These are phyloP conservation scores for Metalampra italica DNA, from an alignment of 2,888 invertebrate genomes.

Conservation along the genomic window DNA sequence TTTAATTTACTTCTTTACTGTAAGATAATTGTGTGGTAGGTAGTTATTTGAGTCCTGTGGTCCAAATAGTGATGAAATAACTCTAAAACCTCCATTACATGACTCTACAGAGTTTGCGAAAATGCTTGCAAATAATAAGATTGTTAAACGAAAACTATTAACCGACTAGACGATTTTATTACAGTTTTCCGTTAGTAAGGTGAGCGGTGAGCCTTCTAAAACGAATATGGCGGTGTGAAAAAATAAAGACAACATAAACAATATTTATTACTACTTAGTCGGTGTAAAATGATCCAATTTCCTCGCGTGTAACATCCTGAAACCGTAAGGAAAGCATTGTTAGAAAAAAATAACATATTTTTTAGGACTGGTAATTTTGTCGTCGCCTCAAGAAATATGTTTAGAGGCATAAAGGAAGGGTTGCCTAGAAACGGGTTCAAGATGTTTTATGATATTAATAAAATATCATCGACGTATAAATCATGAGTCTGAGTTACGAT, in stretches of 20 bases:
- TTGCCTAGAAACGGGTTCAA: conserved; percentile 39
- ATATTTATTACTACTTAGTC: neutral
- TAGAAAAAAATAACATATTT: conserved; percentile 31
- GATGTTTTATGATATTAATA: conserved; percentile 62
- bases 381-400: conserved; percentile 44
- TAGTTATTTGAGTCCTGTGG: too few relatives aligned
- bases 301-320: conserved; percentile 16
- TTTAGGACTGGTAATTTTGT: conserved; percentile 41
- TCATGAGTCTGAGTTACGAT: conserved; percentile 44
- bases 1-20: too few relatives aligned
- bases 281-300: conserved; percentile 22
- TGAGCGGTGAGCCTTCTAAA: too few relatives aligned
- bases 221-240: neutral
- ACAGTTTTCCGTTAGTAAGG: too few relatives aligned
- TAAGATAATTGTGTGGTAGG: too few relatives aligned
- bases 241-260: neutral
- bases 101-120: too few relatives aligned
- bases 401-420: conserved; percentile 43
- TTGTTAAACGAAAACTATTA: too few relatives aligned
- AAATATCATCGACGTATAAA: conserved; percentile 62
- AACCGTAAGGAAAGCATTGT: conserved; percentile 28
- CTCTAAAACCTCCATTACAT: too few relatives aligned
- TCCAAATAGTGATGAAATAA: too few relatives aligned
- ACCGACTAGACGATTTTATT: too few relatives aligned
- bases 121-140: too few relatives aligned